phyloP scores from a whole-genome alignment of 1,140 invertebrate genomes.

The Trichogramma pretiosum region DNA sequence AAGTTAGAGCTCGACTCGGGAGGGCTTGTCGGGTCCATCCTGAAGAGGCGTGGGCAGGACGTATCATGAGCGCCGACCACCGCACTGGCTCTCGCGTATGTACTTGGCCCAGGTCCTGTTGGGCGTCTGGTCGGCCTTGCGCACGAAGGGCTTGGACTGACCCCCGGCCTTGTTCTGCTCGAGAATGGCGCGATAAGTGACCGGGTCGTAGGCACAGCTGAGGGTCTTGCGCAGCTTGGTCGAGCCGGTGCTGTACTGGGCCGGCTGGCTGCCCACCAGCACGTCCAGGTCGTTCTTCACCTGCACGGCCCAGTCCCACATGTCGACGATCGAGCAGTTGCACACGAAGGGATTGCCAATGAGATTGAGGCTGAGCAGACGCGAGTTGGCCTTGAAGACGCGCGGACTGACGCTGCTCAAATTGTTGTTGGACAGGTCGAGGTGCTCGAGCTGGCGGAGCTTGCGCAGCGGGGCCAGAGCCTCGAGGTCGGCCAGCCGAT shows the following conservation, averaged over 20 bases:
- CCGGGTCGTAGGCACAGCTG: conserved; percentile 56
- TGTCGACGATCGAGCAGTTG: conserved; percentile 59
- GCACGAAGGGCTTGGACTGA: conserved; percentile 46
- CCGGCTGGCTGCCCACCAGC: conserved; percentile 51
- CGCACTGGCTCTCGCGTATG: conserved; percentile 58
- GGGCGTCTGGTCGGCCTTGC: conserved; percentile 48
- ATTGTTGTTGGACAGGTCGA: conserved; percentile 59
- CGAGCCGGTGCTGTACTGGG: conserved; percentile 44
- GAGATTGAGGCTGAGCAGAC: conserved; percentile 52
- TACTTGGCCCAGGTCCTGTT: conserved; percentile 66
- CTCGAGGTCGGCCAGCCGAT: conserved; percentile 46
- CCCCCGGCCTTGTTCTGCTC: conserved; percentile 45
- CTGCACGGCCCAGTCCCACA: conserved; percentile 63
- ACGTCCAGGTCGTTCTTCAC: conserved; percentile 57
- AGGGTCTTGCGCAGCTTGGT: conserved; percentile 57
- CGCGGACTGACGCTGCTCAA: conserved; percentile 50
- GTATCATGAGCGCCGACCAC: conserved; percentile 44
- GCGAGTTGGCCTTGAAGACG: conserved; percentile 48
- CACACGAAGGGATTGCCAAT: conserved; percentile 63
- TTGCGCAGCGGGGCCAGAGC: conserved; percentile 51
- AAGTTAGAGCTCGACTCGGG: too few relatives aligned
- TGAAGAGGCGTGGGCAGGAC: too few relatives aligned
- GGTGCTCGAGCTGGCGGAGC: conserved; percentile 50
- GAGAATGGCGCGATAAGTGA: conserved; percentile 45
- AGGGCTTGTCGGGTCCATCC: too few relatives aligned